Evolutionary conservation across 2,113 vertebrate genomes (phyloP).

Genomic region (Corynorhinus townsendii): DNA sequence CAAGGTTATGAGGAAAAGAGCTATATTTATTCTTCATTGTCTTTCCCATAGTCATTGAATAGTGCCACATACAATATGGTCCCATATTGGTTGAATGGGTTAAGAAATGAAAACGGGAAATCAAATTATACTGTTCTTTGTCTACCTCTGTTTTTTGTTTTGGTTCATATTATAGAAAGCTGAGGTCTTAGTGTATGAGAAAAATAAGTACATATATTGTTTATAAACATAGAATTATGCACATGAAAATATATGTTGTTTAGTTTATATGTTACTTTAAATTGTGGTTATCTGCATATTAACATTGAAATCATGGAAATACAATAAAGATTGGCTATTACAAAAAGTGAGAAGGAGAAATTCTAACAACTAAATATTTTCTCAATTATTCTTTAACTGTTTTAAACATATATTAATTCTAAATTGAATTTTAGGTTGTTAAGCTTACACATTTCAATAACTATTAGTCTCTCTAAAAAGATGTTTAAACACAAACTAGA

Average conservation of each 20-base stretch:
- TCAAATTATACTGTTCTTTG: not conserved
- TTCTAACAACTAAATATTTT: not conserved
- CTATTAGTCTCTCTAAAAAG: not conserved
- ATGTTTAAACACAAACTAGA: not conserved
- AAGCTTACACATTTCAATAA: not conserved
- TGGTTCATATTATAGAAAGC: not conserved
- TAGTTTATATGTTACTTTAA: not conserved
- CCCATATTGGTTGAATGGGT: not conserved
- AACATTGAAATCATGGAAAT: not conserved
- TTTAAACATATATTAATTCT: constrained; percentile 21
- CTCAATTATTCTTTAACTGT: not conserved
- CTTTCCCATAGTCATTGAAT: not conserved
- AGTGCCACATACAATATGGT: not conserved
- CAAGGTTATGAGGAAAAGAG: not conserved
- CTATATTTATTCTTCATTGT: not conserved
- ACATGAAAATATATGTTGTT: not conserved
- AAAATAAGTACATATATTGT: not conserved
- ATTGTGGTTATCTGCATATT: not conserved
- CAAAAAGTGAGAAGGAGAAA: not conserved
- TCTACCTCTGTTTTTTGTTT: not conserved
- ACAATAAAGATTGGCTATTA: not conserved
- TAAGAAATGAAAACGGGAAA: not conserved
- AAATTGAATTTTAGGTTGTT: not conserved
- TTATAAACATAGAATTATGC: not conserved
- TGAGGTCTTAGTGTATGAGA: not conserved